phyloP scores from a whole-genome alignment of 2,113 vertebrate genomes.

The Origma solitaria region DNA sequence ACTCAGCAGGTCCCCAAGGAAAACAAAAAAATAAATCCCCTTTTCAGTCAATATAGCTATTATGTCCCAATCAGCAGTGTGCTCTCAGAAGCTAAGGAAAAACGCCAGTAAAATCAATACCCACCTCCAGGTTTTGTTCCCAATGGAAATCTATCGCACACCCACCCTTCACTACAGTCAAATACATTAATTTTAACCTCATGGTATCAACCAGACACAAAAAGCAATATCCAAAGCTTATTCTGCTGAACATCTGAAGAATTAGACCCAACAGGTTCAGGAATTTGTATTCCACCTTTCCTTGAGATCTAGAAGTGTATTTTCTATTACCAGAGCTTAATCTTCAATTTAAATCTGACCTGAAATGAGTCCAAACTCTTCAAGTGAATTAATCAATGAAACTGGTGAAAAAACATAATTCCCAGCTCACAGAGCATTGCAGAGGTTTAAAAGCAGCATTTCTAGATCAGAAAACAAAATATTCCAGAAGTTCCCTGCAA shows the following conservation, averaged over 20 bases:
- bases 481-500: not conserved
- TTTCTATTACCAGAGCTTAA: not conserved
- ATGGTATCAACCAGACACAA: not conserved
- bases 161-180: not conserved
- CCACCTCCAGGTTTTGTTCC: constrained; percentile 17
- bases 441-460: not conserved
- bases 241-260: not conserved
- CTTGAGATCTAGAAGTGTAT: not conserved
- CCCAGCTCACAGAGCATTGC: not conserved
- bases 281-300: not conserved
- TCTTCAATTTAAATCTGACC: not conserved
- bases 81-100: not conserved
- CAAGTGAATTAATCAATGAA: not conserved
- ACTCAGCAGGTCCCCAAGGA: not conserved
- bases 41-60: not conserved
- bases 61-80: not conserved
- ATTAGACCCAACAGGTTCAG: not conserved
- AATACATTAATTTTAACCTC: not conserved
- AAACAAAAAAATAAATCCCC: not conserved
- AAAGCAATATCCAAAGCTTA: not conserved
- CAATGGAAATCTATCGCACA: not conserved
- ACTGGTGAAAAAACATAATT: not conserved
- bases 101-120: constrained; percentile 3
- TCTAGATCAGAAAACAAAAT: not conserved
- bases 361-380: not conserved